A percentile compares a stretch with the other conserved stretches of the same genome.
These are phyloP conservation scores for Sebastes diploproa DNA, from an alignment of 2,797 vertebrate genomes.

Conservation along the genomic window DNA sequence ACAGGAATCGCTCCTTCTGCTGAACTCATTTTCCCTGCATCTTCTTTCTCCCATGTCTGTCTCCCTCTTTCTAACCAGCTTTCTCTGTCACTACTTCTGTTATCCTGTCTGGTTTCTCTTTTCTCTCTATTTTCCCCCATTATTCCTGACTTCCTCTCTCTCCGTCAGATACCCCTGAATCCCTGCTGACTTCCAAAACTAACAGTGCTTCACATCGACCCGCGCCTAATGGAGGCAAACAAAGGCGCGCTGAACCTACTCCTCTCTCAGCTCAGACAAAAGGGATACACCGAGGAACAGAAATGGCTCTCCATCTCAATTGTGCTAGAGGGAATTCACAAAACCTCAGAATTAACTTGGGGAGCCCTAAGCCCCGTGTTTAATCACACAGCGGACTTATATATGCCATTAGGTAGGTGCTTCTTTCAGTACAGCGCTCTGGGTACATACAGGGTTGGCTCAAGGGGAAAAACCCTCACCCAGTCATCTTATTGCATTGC, in stretches of 20 bases:
- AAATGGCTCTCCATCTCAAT: conserved; percentile 1
- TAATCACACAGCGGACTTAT: conserved; percentile 6
- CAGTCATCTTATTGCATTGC: conserved; percentile 27
- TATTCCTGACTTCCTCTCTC: conserved; percentile 3
- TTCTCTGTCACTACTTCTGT: conserved; percentile 1
- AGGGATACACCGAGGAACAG: background rate
- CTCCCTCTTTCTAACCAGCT: background rate
- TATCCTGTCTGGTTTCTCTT: background rate
- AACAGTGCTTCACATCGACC: conserved; percentile 47
- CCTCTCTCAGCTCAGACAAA: conserved; percentile 18
- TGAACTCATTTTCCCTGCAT: conserved; percentile 11
- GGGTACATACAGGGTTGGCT: background rate
- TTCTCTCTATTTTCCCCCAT: background rate
- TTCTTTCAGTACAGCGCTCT: conserved; percentile 14
- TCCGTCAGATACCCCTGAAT: conserved; percentile 28
- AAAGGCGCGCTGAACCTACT: conserved; percentile 16
- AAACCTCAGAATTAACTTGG: conserved; percentile 29
- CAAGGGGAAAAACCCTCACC: background rate
- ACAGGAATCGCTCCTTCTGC: conserved; percentile 5
- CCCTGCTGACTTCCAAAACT: conserved; percentile 43
- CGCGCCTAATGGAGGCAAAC: conserved; percentile 43
- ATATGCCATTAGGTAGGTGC: background rate
- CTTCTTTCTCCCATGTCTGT: background rate
- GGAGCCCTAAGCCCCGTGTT: background rate
- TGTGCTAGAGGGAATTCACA: conserved; percentile 17